These are phyloP conservation scores for Penaeus japonicus DNA, from an alignment of 1,140 invertebrate genomes.

Conservation along the genomic window DNA sequence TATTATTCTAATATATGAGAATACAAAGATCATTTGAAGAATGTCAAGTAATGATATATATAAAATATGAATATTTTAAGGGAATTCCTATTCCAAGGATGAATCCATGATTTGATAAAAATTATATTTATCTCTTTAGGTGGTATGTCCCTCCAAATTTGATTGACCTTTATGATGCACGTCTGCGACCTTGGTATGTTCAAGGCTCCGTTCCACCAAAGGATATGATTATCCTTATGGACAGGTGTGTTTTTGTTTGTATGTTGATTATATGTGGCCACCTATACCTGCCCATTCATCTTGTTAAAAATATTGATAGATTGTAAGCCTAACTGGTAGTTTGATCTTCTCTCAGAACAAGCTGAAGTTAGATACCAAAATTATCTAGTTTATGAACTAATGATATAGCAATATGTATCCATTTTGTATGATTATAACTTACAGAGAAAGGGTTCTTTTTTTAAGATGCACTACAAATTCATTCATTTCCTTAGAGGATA, in stretches of 20 bases:
- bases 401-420: too few species aligned
- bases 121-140: constrained; percentile 36
- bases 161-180: constrained; percentile 67
- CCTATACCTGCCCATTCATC: background rate
- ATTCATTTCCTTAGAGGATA: too few species aligned
- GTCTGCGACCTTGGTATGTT: constrained; percentile 69
- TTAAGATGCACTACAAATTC: too few species aligned
- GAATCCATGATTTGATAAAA: background rate
- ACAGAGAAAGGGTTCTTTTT: too few species aligned
- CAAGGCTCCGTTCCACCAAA: constrained; percentile 70
- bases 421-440: too few species aligned
- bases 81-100: background rate
- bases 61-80: background rate
- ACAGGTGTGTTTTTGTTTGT: constrained; percentile 64
- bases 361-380: too few species aligned
- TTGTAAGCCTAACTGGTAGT: too few species aligned
- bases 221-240: constrained; percentile 71
- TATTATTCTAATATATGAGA: too few species aligned
- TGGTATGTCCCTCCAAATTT: constrained; percentile 59
- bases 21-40: too few species aligned
- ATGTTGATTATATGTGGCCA: background rate
- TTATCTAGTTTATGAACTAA: too few species aligned
- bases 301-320: background rate
- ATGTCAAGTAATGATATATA: too few species aligned
- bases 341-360: too few species aligned